Percentiles rank a stretch among this genome's conserved stretches.
These are phyloP conservation scores for Acropora yongei DNA, from an alignment of 64 coral and sea anemone genomes.

Conservation along the genomic window DNA sequence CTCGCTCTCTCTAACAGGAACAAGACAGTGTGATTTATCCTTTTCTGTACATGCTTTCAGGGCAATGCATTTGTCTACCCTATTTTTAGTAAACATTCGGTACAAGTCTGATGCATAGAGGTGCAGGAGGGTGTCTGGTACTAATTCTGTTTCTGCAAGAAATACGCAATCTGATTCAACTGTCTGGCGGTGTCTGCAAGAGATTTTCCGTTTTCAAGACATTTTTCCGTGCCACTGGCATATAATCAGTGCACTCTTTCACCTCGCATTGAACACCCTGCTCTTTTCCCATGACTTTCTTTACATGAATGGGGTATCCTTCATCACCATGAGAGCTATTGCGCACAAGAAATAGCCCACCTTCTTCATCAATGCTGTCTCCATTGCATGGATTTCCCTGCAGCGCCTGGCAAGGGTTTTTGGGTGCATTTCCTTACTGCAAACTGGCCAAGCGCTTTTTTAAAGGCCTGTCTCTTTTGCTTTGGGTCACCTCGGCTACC, in stretches of 20 bases:
- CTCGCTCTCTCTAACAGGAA: slow-evolving; percentile 16
- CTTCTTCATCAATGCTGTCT: slow-evolving; percentile 13
- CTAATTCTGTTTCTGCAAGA: slow-evolving; percentile 1
- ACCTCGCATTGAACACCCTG: slow-evolving; percentile 34
- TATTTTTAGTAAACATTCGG: slow-evolving; percentile 1
- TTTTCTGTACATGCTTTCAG: background rate
- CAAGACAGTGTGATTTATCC: slow-evolving; percentile 20
- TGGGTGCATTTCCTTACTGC: slow-evolving; percentile 59
- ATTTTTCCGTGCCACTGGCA: slow-evolving; percentile 69
- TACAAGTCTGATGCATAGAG: slow-evolving; percentile 8
- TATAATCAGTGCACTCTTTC: slow-evolving; percentile 39
- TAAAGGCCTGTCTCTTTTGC: background rate
- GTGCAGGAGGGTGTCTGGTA: background rate
- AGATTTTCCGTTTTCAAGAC: slow-evolving; percentile 31
- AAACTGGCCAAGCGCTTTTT: slow-evolving; percentile 41
- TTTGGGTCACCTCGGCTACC: background rate
- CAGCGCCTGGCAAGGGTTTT: slow-evolving; percentile 63
- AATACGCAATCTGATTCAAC: slow-evolving; percentile 35
- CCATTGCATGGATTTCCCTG: slow-evolving; percentile 15
- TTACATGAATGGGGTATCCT: slow-evolving; percentile 60
- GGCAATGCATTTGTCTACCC: background rate
- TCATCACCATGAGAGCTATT: slow-evolving; percentile 68
- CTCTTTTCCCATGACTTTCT: slow-evolving; percentile 13
- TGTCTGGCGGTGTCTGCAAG: slow-evolving; percentile 50
- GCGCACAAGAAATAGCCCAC: slow-evolving; percentile 57